Evolutionary conservation across 2,888 invertebrate species (phyloP).

Genomic region (Lasius fuliginosus): DNA sequence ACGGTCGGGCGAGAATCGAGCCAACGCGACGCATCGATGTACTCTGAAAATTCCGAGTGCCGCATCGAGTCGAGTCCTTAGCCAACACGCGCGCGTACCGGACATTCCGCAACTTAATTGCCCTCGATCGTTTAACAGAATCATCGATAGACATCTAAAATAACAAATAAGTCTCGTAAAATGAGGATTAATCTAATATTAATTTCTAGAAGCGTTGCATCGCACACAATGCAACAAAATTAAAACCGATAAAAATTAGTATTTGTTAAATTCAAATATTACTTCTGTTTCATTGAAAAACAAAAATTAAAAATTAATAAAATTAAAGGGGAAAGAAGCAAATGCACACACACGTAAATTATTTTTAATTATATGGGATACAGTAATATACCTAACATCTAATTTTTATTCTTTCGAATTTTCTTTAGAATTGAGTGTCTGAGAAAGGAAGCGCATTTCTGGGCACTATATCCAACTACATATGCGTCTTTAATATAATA

Average conservation of each 20-base stretch:
- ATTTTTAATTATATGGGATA: not conserved
- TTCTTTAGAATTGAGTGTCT: not conserved
- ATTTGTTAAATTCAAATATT: not conserved
- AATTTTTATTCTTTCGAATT: not conserved
- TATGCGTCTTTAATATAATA: not conserved
- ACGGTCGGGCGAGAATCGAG: conserved; percentile 15
- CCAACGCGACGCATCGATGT: conserved; percentile 21
- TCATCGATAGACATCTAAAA: not conserved
- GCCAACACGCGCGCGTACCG: conserved; percentile 12
- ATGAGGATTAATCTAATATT: not conserved
- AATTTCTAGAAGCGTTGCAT: not conserved
- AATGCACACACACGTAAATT: not conserved
- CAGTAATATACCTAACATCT: not conserved
- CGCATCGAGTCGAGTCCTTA: conserved; percentile 31
- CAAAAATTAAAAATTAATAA: not conserved
- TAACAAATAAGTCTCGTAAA: conserved; percentile 1
- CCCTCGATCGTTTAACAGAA: not conserved
- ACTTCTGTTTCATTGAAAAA: not conserved
- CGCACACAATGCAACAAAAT: not conserved
- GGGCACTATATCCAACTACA: not conserved
- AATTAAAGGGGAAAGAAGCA: not conserved
- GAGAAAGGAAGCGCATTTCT: not conserved
- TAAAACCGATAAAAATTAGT: not conserved
- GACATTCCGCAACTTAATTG: conserved; percentile 40
- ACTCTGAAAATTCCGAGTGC: conserved; percentile 22